Conservation (phyloP, 2,888 invertebrate genomes). For the Drosophila ochracea region DNA sequence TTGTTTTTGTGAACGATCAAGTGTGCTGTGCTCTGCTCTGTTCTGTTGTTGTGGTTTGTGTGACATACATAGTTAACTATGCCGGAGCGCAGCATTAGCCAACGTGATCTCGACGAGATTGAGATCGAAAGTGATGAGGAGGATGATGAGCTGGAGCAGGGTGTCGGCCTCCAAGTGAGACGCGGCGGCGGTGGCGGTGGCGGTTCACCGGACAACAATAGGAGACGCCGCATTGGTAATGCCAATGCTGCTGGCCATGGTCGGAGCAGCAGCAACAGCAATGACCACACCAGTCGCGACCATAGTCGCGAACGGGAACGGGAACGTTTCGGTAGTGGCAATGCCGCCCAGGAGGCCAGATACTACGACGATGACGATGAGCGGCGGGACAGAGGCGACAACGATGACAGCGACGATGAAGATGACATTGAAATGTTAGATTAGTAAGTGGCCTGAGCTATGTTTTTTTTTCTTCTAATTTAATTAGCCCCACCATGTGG, state of each 20-base stretch:
- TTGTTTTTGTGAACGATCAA: constrained; percentile 20
- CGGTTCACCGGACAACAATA: constrained; percentile 11
- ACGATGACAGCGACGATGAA: constrained; percentile 67
- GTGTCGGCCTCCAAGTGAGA: constrained; percentile 73
- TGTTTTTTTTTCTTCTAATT: constrained; percentile 38
- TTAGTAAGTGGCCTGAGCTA: constrained; percentile 73
- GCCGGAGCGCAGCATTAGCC: constrained; percentile 76
- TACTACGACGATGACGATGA: constrained; percentile 56
- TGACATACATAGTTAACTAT: constrained; percentile 41
- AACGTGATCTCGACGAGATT: constrained; percentile 77
- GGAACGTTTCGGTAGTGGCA: constrained; percentile 60
- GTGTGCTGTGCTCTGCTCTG: constrained; percentile 1
- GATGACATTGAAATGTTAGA: constrained; percentile 83
- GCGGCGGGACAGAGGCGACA: constrained; percentile 36
- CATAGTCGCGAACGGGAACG: constrained; percentile 59
- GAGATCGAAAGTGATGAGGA: constrained; percentile 84
- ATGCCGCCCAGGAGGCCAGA: constrained; percentile 47
- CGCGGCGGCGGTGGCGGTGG: constrained; percentile 51
- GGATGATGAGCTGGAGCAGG: constrained; percentile 81
- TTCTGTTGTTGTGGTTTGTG: not conserved
- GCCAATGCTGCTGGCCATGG: constrained; percentile 4
- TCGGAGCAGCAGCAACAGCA: constrained; percentile 14
- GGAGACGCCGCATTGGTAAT: constrained; percentile 15
- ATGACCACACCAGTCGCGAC: constrained; percentile 28
- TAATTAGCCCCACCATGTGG: constrained; percentile 28